Base-by-base conservation (phyloP, 2,113 vertebrate species). In the Pan troglodytes region DNA sequence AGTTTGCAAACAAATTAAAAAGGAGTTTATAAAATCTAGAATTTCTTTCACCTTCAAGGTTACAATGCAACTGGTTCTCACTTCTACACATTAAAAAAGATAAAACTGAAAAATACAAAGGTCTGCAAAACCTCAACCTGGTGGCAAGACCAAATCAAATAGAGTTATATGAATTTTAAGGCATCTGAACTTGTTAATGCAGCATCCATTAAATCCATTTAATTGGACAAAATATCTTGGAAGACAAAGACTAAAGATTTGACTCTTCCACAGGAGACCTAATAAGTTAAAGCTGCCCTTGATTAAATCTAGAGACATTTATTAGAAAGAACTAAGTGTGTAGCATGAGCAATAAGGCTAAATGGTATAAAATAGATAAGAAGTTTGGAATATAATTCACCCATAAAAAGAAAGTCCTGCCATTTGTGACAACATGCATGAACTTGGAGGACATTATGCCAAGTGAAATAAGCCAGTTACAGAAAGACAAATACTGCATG, bases 271-370 rank as follows among this genome's bases (percentile, higher is more conserved):
- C 1, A 17, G 81, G 32, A 79, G n/a, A 75, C 10, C 18, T 82
- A 52, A 52, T 90, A 61, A 92, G 84, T 88, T 75, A 4, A 96
- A 95, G 57, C 32, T 92, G 25, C 22, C 38, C 25, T 61, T 75
- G 94, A 90, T 68, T 94, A 90, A 94, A 87, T 84, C 23, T 90
- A 87, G 23, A 52, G 9, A 6, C 10, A 55, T 84, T 81, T 89
- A 7, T 55, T 89, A 50, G 22, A 70, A 96, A 61, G 3, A 72
- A 8, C 35, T 61, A 85, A 18, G 30, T 40, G 13, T 48, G 5
- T 12, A n/a, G 12, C 40, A 45, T 30, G 6, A 27, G 23, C 50
- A 85, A 40, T 40, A 90, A 78, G 40, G 16, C 38, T 55, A 94
- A 87, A 76, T 48, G 25, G 1, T 50, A 68, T 68, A 32, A 84